A percentile compares a stretch with the other conserved stretches of the same genome.
These are phyloP conservation scores for Scaeva pyrastri DNA, from an alignment of 2,888 invertebrate genomes.

Conservation along the genomic window DNA sequence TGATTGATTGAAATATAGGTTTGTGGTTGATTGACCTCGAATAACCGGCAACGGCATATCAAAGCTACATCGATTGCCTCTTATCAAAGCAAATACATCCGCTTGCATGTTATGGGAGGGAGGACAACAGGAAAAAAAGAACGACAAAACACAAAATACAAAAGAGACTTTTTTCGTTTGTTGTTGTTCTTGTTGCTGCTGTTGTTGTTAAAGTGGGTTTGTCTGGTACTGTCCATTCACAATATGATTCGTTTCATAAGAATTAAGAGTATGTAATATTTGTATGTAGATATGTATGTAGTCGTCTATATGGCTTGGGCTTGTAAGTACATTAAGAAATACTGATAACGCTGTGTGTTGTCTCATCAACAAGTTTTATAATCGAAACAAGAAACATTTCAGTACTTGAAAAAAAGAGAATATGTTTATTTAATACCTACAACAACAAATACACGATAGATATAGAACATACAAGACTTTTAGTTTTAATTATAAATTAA, in stretches of 20 bases:
- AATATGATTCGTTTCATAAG: not conserved
- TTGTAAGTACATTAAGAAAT: not conserved
- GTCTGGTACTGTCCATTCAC: not conserved
- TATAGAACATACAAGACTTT: no score
- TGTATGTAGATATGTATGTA: not conserved
- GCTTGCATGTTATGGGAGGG: not conserved
- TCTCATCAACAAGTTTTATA: conserved; percentile 2
- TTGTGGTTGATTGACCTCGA: conserved; percentile 5
- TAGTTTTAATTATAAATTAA: no score
- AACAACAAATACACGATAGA: no score
- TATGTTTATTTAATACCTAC: no score
- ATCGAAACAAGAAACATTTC: not conserved
- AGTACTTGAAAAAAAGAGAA: not conserved
- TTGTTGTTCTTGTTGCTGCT: no score
- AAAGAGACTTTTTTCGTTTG: not conserved
- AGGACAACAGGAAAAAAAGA: not conserved
- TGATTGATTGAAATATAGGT: not conserved
- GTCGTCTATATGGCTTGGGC: no score
- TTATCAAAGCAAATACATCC: conserved; percentile 16
- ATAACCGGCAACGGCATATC: conserved; percentile 10
- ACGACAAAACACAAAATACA: conserved; percentile 1
- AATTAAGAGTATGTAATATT: not conserved
- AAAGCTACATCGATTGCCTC: conserved; percentile 3
- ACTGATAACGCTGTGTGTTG: not conserved
- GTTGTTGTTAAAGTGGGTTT: not conserved